These are phyloP conservation scores for Fukomys damarensis DNA, from an alignment of 2,113 vertebrate genomes.

Conservation along the genomic window DNA sequence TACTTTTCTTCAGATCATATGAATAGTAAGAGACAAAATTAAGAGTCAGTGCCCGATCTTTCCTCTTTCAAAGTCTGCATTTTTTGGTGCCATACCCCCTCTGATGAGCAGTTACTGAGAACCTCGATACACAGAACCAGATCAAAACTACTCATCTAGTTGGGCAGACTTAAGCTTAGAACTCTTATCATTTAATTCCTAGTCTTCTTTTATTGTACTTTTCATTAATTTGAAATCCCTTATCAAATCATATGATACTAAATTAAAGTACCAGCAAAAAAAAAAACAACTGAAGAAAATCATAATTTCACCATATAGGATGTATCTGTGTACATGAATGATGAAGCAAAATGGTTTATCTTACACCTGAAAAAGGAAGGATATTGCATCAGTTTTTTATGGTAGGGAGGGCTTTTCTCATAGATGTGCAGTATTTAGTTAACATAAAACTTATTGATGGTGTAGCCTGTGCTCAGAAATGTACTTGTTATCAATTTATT, in stretches of 20 bases:
- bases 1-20: background rate
- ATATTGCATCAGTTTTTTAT: constrained; percentile 44
- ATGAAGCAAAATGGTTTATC: constrained; percentile 43
- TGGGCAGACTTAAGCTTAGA: background rate
- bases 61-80: background rate
- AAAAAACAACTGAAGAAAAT: background rate
- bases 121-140: fast-evolving
- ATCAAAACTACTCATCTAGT: background rate
- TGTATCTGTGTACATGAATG: background rate
- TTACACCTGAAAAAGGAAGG: constrained; percentile 62
- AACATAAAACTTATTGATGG: background rate
- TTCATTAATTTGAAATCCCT: constrained; percentile 11
- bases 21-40: background rate
- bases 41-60: background rate
- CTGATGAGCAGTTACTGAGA: background rate
- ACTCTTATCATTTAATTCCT: background rate
- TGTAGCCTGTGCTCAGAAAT: background rate
- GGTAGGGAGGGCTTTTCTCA: background rate
- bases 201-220: background rate
- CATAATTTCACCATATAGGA: constrained; percentile 3
- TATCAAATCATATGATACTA: background rate
- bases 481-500: background rate
- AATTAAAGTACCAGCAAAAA: background rate
- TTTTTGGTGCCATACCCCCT: fast-evolving
- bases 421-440: background rate